These are phyloP conservation scores for Austrofundulus limnaeus DNA, from an alignment of 2,113 vertebrate genomes.

Conservation along the genomic window DNA sequence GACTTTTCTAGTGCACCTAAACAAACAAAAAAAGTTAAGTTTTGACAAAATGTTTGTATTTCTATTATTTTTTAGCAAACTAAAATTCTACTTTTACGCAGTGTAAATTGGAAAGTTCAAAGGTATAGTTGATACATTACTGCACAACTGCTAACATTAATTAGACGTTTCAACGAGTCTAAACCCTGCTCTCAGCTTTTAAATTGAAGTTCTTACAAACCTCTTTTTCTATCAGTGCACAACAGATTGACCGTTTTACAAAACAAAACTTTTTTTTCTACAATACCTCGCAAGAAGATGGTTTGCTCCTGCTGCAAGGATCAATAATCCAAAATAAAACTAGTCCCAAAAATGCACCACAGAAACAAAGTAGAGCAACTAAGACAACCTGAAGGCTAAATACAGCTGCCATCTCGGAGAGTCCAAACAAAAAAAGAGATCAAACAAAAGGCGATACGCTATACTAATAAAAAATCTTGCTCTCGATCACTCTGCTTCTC, in stretches of 20 bases:
- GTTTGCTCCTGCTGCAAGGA: conserved; percentile 56
- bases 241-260: conserved; percentile 77
- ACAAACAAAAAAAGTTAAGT: conserved; percentile 52
- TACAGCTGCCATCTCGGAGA: conserved; percentile 82
- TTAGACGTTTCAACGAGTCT: conserved; percentile 81
- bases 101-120: conserved; percentile 82
- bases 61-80: conserved; percentile 86
- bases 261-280: conserved; percentile 75
- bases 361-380: conserved; percentile 83
- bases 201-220: conserved; percentile 76
- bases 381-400: conserved; percentile 80
- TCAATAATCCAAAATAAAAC: conserved; percentile 44
- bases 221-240: conserved; percentile 76
- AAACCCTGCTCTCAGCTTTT: conserved; percentile 78
- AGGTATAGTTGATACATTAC: conserved; percentile 96
- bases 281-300: conserved; percentile 60
- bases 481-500: conserved; percentile 81
- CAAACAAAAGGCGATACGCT: conserved; percentile 84
- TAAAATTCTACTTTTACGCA: conserved; percentile 77
- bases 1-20: conserved; percentile 70
- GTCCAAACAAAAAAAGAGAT: conserved; percentile 67
- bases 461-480: conserved; percentile 88
- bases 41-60: conserved; percentile 79
- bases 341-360: conserved; percentile 73
- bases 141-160: conserved; percentile 89